Base-by-base conservation (phyloP, 2,888 invertebrate genomes). In the Lasioglossum zephyrum region DNA sequence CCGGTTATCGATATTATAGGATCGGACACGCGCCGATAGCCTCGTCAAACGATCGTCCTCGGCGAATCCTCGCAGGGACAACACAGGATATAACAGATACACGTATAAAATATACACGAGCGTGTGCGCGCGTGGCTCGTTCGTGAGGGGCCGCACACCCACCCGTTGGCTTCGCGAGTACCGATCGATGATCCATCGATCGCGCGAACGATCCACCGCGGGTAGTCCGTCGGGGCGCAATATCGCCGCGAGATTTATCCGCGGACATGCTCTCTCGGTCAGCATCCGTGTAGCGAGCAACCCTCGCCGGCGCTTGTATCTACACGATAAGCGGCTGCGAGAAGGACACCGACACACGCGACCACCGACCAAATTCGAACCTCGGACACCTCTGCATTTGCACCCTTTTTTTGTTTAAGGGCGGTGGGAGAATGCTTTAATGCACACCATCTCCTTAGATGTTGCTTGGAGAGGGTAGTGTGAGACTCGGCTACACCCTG, bases 111-210 rank as follows among this genome's bases (percentile, higher is more conserved):
- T 75, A 16, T 36, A 66, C 36, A 66, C 22, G 13, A n/a, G 26
- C 26, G 22, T 4, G 77, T 4, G 77, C 77, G 77, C 77, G 77
- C 77, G 77, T 77, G 77, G 77, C 60, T n/a, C 77, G 73, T 63
- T 79, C 75, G 84, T n/a, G 78, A 13, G 36, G 18, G 36, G 0
- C 36, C 31, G 66, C 36, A 79, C 88, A 89, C 82, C 88, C 89
- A 83, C 90, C 88, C 88, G 90, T 88, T 89, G 88, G 75, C 82
- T 60, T 39, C 36, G 53, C 41, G 76, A 81, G 81, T 73, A 75
- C 69, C 88, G 88, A 90, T 86, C 88, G 86, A 89, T 89, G 91
- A 92, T 91, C 88, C 86, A 92, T 92, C 90, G 92, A 89, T 89
- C 88, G 91, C 87, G 87, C 91, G 87, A 89, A 90, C 88, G 88